A percentile compares a stretch with the other conserved stretches of the same genome.
These are phyloP conservation scores for Chroicocephalus ridibundus DNA, from an alignment of 2,113 vertebrate species.

Conservation along the genomic window DNA sequence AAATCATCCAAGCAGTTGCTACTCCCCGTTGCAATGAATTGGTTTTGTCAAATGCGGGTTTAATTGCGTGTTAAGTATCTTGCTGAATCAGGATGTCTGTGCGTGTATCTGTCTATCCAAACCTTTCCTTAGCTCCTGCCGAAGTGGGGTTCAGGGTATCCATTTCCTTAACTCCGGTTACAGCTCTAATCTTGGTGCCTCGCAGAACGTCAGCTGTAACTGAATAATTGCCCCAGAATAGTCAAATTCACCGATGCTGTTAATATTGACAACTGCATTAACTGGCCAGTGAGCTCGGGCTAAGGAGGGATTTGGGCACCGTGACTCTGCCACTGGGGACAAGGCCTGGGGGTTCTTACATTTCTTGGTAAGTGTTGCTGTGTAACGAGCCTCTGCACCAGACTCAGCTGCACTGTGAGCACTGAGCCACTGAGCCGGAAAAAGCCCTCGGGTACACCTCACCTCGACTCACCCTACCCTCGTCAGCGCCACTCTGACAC, in stretches of 20 bases:
- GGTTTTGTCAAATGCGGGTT: neutral
- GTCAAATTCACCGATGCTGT: neutral
- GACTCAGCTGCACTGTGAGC: neutral
- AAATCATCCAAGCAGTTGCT: constrained; percentile 37
- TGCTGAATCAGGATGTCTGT: constrained; percentile 24
- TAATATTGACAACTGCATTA: neutral
- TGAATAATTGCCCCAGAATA: neutral
- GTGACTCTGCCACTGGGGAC: neutral
- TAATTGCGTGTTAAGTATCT: constrained; percentile 16
- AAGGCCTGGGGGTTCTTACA: no score
- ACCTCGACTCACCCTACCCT: rapidly evolving
- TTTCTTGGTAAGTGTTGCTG: neutral
- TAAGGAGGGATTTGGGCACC: neutral
- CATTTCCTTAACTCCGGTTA: neutral
- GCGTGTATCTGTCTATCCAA: neutral
- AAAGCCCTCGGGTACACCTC: neutral
- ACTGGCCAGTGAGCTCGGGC: neutral
- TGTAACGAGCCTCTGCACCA: neutral
- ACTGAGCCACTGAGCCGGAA: neutral
- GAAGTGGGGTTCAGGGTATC: neutral
- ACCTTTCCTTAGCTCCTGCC: neutral
- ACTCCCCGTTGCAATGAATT: neutral
- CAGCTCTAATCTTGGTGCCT: neutral
- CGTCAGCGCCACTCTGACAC: neutral
- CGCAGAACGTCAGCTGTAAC: rapidly evolving